Evolutionary conservation across 1,140 invertebrate genomes (phyloP).

Genomic region (Epicauta chinensis): DNA sequence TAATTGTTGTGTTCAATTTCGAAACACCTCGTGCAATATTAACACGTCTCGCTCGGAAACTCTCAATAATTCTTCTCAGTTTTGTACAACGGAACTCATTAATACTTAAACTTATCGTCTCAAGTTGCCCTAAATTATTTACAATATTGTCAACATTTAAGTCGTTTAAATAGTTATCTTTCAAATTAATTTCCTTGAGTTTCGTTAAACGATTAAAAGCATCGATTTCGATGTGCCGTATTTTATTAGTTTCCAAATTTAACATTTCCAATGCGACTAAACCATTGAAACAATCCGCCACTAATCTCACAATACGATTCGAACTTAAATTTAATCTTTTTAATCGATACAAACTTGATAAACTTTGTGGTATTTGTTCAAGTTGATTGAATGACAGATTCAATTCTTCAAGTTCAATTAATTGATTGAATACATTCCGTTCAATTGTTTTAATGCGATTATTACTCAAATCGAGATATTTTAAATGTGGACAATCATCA

Average conservation of each 20-base stretch:
- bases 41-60: slow-evolving; percentile 5
- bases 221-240: slow-evolving; percentile 50
- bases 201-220: slow-evolving; percentile 53
- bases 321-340: slow-evolving; percentile 59
- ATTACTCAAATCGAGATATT: slow-evolving; percentile 58
- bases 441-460: slow-evolving; percentile 57
- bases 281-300: slow-evolving; percentile 57
- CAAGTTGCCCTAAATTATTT: slow-evolving; percentile 6
- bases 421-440: slow-evolving; percentile 57
- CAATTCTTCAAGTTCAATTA: slow-evolving; percentile 49
- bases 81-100: slow-evolving; percentile 10
- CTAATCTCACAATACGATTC: slow-evolving; percentile 55
- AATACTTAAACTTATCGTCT: slow-evolving; percentile 10
- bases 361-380: slow-evolving; percentile 8
- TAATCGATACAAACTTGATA: slow-evolving; percentile 32
- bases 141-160: slow-evolving; percentile 14
- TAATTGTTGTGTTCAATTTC: slow-evolving; percentile 1
- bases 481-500: slow-evolving; percentile 53
- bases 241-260: slow-evolving; percentile 51
- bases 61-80: slow-evolving; percentile 3
- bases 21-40: slow-evolving; percentile 5
- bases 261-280: slow-evolving; percentile 55
- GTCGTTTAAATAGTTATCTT: slow-evolving; percentile 48
- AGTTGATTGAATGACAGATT: slow-evolving; percentile 9
- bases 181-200: slow-evolving; percentile 56